Conservation (phyloP, 2,113 vertebrate species). For the Bombycilla garrulus region DNA sequence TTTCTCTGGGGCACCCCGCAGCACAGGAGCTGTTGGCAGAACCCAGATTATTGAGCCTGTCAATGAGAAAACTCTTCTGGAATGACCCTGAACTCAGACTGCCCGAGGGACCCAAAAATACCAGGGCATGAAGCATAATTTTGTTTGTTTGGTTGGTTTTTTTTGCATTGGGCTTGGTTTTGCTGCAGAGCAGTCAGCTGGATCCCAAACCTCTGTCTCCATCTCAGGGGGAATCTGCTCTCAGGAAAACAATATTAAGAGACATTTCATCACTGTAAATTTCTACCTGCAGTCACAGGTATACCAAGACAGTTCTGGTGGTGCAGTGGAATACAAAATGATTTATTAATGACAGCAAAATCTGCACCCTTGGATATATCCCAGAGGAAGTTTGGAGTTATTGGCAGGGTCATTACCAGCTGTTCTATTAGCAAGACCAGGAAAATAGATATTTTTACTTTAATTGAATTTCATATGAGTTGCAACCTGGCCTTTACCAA, state of each 20-base stretch:
- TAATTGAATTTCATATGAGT: constrained; percentile 56
- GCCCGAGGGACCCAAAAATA: background rate
- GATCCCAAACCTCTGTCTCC: background rate
- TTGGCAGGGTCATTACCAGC: constrained; percentile 22
- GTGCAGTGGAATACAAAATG: background rate
- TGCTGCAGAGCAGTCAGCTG: background rate
- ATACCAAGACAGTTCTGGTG: background rate
- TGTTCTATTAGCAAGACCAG: background rate
- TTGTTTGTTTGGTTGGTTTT: too few relatives aligned
- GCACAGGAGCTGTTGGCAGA: background rate
- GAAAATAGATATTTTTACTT: constrained; percentile 61
- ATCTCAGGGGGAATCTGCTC: background rate
- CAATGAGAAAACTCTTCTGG: background rate
- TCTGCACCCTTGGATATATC: background rate
- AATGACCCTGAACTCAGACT: background rate
- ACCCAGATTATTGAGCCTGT: background rate
- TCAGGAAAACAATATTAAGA: background rate
- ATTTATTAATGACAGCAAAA: constrained; percentile 15
- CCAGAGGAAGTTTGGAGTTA: constrained; percentile 22
- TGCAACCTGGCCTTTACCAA: constrained; percentile 32
- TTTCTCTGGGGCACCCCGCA: background rate
- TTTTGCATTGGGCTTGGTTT: background rate
- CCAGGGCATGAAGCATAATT: too few relatives aligned
- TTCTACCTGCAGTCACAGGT: background rate
- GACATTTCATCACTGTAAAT: background rate